phyloP scores from a whole-genome alignment of 1,140 invertebrate species.

The Brachionus sp. region DNA sequence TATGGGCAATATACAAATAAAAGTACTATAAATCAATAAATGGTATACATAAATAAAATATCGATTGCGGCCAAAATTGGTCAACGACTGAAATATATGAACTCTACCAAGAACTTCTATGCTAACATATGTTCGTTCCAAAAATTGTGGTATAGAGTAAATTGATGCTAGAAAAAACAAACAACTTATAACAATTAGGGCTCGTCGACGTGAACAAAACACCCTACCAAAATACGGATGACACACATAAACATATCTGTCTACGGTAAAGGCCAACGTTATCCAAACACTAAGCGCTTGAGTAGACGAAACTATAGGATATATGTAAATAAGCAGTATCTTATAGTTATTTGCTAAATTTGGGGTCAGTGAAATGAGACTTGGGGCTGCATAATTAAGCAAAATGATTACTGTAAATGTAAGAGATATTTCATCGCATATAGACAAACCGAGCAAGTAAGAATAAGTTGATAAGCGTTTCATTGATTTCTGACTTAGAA shows the following conservation, averaged over 20 bases:
- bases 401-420: slow-evolving; percentile 14
- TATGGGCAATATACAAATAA: slow-evolving; percentile 26
- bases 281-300: slow-evolving; percentile 59
- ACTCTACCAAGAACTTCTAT: neutral
- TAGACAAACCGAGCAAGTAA: slow-evolving; percentile 55
- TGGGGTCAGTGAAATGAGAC: neutral
- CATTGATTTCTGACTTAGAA: slow-evolving; percentile 55
- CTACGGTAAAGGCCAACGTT: slow-evolving; percentile 59
- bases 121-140: slow-evolving; percentile 8
- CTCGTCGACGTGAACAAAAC: slow-evolving; percentile 52
- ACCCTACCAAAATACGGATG: slow-evolving; percentile 57
- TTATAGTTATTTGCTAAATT: slow-evolving; percentile 14
- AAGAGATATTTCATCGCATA: slow-evolving; percentile 51
- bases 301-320: slow-evolving; percentile 51
- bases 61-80: neutral
- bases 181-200: slow-evolving; percentile 37
- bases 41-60: slow-evolving; percentile 38
- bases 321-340: slow-evolving; percentile 28
- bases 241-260: slow-evolving; percentile 60
- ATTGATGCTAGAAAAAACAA: neutral
- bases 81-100: slow-evolving; percentile 29
- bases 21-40: slow-evolving; percentile 31
- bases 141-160: slow-evolving; percentile 35
- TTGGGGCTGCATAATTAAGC: slow-evolving; percentile 1
- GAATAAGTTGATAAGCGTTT: slow-evolving; percentile 54